These are phyloP conservation scores for Calypte anna DNA, from an alignment of 2,113 vertebrate genomes.

Conservation along the genomic window DNA sequence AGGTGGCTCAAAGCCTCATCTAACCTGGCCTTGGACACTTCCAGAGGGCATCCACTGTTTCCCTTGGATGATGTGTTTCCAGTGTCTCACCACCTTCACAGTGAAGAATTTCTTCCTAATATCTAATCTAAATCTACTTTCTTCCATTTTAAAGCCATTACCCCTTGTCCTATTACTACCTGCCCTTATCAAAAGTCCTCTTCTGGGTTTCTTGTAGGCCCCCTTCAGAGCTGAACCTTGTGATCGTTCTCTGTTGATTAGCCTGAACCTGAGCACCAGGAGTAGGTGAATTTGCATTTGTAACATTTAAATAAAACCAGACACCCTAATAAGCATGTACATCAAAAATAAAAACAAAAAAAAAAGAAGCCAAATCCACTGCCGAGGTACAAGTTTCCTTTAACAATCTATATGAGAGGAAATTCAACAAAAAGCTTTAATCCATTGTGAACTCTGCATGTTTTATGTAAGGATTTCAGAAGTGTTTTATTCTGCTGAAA, in stretches of 20 bases:
- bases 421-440: neutral
- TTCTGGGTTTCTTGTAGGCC: too few species aligned
- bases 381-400: neutral
- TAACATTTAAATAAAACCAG: neutral
- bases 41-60: too few species aligned
- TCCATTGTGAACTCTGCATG: neutral
- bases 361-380: neutral
- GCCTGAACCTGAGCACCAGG: neutral
- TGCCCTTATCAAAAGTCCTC: too few species aligned
- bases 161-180: too few species aligned
- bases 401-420: neutral
- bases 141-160: too few species aligned
- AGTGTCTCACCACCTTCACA: too few species aligned
- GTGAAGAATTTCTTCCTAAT: too few species aligned
- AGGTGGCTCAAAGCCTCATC: too few species aligned
- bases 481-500: neutral
- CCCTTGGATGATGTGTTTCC: too few species aligned
- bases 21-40: too few species aligned
- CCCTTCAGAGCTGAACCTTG: neutral
- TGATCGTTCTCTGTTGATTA: neutral
- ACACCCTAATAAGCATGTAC: neutral
- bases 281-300: neutral
- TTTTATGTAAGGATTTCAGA: neutral
- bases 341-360: neutral
- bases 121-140: too few species aligned